These are phyloP conservation scores for Parasteatoda lunata DNA, from an alignment of 2,888 invertebrate genomes.

Conservation along the genomic window DNA sequence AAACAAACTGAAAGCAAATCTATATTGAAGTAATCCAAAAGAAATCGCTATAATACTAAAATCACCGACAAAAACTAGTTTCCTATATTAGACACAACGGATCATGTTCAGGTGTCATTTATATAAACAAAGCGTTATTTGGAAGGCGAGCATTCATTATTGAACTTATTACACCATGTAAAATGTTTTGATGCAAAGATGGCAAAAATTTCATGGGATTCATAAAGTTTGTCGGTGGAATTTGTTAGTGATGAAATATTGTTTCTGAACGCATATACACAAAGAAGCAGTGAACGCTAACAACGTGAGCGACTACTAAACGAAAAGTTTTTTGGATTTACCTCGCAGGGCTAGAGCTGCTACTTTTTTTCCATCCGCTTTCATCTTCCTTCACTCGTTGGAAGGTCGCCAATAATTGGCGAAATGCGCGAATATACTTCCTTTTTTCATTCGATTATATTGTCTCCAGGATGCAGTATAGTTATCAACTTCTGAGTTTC, in stretches of 20 bases:
- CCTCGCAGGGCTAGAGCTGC: conserved; percentile 42
- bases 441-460: no score
- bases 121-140: not conserved
- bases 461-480: no score
- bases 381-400: not conserved
- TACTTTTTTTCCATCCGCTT: conserved; percentile 1
- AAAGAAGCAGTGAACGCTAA: not conserved
- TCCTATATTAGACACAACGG: not conserved
- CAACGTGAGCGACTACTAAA: not conserved
- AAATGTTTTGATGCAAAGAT: not conserved
- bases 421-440: not conserved
- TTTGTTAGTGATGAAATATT: not conserved
- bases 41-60: not conserved
- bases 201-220: not conserved
- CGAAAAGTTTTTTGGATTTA: conserved; percentile 58
- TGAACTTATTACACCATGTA: not conserved
- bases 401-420: conserved; percentile 40
- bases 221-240: not conserved
- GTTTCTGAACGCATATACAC: not conserved
- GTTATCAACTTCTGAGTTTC: no score
- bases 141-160: not conserved
- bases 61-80: not conserved
- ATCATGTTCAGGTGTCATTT: not conserved
- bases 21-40: not conserved
- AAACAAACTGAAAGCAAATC: not conserved